Evolutionary conservation across 2,797 vertebrate species (phyloP).

Genomic region (Enteromius radiatus): DNA sequence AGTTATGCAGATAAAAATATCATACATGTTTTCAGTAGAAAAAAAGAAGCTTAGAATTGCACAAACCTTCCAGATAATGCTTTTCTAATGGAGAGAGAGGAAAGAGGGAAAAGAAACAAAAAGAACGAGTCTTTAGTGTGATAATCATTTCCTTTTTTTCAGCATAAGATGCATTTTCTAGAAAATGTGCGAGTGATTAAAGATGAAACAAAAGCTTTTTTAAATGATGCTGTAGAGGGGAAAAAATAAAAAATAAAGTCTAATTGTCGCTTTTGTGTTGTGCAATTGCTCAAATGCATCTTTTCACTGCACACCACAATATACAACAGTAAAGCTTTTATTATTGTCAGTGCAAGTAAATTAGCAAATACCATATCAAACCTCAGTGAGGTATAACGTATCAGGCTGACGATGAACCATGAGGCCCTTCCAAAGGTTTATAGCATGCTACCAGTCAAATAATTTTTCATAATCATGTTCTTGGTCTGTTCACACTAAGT

Average conservation of each 20-base stretch:
- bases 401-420: not conserved
- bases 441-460: conserved; percentile 9
- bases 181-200: conserved; percentile 6
- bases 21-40: conserved; percentile 65
- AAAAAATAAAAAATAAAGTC: not conserved
- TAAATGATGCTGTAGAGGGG: not conserved
- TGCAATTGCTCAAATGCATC: conserved; percentile 2
- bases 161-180: conserved; percentile 36
- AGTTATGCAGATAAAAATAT: conserved; percentile 77
- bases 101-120: conserved; percentile 73
- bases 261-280: not conserved
- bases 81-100: conserved; percentile 86
- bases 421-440: not conserved
- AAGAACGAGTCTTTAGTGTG: conserved; percentile 83
- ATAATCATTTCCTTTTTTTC: conserved; percentile 57
- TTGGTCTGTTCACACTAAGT: conserved; percentile 25
- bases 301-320: conserved; percentile 24
- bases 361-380: not conserved
- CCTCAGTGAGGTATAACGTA: not conserved
- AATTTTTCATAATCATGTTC: not conserved
- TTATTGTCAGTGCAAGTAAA: not conserved
- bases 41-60: conserved; percentile 79
- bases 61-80: conserved; percentile 91
- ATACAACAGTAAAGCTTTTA: not conserved
- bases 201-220: conserved; percentile 15